Evolutionary conservation across 2,888 invertebrate genomes (phyloP).

Genomic region (Eupithecia exiguata): DNA sequence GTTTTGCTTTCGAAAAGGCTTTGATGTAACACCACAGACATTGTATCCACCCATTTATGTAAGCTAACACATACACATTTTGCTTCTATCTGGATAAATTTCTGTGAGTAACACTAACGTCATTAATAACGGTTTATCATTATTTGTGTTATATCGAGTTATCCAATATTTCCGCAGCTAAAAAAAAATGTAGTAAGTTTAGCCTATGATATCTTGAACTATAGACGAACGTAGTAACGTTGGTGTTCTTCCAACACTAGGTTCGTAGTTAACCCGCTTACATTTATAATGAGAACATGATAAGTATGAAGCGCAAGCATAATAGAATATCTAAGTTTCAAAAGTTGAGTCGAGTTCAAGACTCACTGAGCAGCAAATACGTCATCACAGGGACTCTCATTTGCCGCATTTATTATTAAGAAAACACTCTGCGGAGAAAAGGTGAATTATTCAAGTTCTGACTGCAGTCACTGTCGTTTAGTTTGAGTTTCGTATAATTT

Average conservation of each 20-base stretch:
- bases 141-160: neutral
- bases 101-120: neutral
- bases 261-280: too few relatives aligned
- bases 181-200: too few relatives aligned
- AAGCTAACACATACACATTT: too few relatives aligned
- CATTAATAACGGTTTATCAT: too few relatives aligned
- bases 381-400: constrained; percentile 42
- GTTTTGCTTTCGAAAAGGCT: neutral
- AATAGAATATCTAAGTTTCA: neutral
- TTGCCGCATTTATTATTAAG: constrained; percentile 53
- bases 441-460: constrained; percentile 59
- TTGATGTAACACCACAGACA: neutral
- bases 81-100: too few relatives aligned
- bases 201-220: neutral
- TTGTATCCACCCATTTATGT: too few relatives aligned
- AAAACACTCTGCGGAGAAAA: constrained; percentile 51
- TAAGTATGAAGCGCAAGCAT: neutral
- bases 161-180: neutral
- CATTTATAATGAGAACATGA: neutral
- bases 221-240: neutral
- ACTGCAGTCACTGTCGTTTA: constrained; percentile 56
- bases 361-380: constrained; percentile 21
- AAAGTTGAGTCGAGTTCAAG: constrained; percentile 5
- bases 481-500: constrained; percentile 49
- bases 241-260: too few relatives aligned